Percentiles rank a stretch among this genome's conserved stretches.
Evolutionary conservation across 1,140 invertebrate species (phyloP).

Genomic region (Apis laboriosa): DNA sequence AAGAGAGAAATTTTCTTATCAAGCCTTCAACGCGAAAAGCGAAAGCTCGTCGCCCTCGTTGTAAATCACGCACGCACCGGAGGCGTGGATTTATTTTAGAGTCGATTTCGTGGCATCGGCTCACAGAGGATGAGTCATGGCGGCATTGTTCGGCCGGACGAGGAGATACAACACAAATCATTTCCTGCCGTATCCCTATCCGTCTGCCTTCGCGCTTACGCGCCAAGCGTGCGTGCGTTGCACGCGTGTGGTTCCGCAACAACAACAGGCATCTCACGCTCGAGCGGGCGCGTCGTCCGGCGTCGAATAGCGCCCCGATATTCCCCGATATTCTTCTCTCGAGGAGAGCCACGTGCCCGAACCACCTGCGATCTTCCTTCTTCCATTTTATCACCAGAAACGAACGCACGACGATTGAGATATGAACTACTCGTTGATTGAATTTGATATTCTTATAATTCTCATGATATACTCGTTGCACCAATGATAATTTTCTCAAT

Average conservation of each 20-base stretch:
- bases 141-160: constrained; percentile 69
- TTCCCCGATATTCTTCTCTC: no score
- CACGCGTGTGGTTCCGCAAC: constrained; percentile 4
- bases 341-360: no score
- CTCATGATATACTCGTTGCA: no score
- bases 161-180: constrained; percentile 71
- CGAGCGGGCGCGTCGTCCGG: constrained; percentile 64
- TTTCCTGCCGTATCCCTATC: constrained; percentile 70
- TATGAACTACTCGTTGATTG: no score
- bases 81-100: constrained; percentile 66
- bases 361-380: no score
- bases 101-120: constrained; percentile 64
- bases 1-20: not conserved
- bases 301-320: constrained; percentile 23
- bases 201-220: constrained; percentile 65
- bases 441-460: no score
- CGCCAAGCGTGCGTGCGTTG: constrained; percentile 26
- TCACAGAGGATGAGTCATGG: constrained; percentile 67
- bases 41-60: not conserved
- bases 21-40: constrained; percentile 2
- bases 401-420: no score
- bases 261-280: constrained; percentile 67
- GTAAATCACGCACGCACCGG: constrained; percentile 46
- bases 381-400: no score
- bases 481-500: no score